Evolutionary conservation across 2,797 vertebrate species (phyloP).

Genomic region (Lutjanus argentimaculatus): DNA sequence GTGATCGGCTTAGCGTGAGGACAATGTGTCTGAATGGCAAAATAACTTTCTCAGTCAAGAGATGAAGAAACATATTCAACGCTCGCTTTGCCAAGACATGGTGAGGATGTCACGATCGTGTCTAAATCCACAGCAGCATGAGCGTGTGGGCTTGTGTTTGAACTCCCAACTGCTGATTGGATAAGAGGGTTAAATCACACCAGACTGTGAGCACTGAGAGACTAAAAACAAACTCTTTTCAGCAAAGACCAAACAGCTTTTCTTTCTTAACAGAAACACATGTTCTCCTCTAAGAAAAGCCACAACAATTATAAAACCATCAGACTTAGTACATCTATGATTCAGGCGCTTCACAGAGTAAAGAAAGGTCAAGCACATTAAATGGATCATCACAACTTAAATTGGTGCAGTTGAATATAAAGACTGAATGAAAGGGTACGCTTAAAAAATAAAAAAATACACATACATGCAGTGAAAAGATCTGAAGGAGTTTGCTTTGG

Average conservation of each 20-base stretch:
- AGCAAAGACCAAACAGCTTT: background rate
- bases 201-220: background rate
- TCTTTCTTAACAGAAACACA: conserved; percentile 12
- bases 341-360: background rate
- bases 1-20: conserved; percentile 28
- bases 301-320: conserved; percentile 4
- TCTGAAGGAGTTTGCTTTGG: background rate
- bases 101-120: background rate
- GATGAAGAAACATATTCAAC: conserved; percentile 16
- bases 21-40: conserved; percentile 12
- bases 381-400: background rate
- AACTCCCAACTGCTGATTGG: conserved; percentile 29
- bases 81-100: conserved; percentile 5
- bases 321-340: background rate
- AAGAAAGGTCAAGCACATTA: conserved; percentile 6
- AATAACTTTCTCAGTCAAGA: conserved; percentile 23
- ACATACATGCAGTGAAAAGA: background rate
- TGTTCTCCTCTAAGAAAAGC: conserved; percentile 10
- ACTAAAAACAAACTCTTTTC: conserved; percentile 20
- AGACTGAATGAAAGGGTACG: background rate
- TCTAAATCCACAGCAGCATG: conserved; percentile 18
- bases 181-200: conserved; percentile 33
- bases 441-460: background rate
- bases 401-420: background rate
- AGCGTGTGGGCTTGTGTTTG: conserved; percentile 14